Evolutionary conservation across 2,797 vertebrate genomes (phyloP), one percentile per base, ranked within the genome.

Genomic region (Brotula barbata): DNA sequence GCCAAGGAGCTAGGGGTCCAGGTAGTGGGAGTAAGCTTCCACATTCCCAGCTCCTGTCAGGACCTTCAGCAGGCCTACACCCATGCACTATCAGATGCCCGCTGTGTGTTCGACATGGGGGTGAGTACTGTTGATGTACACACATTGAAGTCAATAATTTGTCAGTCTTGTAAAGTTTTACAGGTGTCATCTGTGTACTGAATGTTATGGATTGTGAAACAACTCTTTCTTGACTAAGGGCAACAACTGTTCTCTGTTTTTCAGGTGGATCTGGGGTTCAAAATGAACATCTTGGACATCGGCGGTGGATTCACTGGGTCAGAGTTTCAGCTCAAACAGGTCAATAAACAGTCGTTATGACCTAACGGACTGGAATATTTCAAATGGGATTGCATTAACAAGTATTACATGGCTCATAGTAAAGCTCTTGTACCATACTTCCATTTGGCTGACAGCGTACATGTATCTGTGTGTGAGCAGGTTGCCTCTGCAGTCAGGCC

Each of bases 61-160:
- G 94, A 98, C 78, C 88, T 88, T 69, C 93, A 95, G 58, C 93
- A 96, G 75, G 93, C 88, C 0, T 99, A 98, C 74, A 89, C 90
- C 67, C 93, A 96, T 77, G 95, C 96, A 23, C 79, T 99, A 41
- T 94, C 96, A 64, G 96, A 99, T 79, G 95, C 96, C 52, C 95
- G 95, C 56, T 97, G 94, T 90, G 94, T 97, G 68, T 99, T 97
- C 89, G 96, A 99, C 83, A 98, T 99, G 96, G 97, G 93, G 91
- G 97, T 99, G 84, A 93, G 95, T 91, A 14, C 6, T 47, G 8
- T 14, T 7, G 45, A 47, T 39, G 7, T 5, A 3, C 6, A 39
- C n/a, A n/a, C n/a, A n/a, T n/a, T n/a, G n/a, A n/a, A n/a, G n/a
- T n/a, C n/a, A n/a, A n/a, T n/a, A n/a, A n/a, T n/a, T n/a, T n/a